These are phyloP conservation scores for Mellilla xanthometata DNA, from an alignment of 2,888 invertebrate genomes.

Conservation along the genomic window DNA sequence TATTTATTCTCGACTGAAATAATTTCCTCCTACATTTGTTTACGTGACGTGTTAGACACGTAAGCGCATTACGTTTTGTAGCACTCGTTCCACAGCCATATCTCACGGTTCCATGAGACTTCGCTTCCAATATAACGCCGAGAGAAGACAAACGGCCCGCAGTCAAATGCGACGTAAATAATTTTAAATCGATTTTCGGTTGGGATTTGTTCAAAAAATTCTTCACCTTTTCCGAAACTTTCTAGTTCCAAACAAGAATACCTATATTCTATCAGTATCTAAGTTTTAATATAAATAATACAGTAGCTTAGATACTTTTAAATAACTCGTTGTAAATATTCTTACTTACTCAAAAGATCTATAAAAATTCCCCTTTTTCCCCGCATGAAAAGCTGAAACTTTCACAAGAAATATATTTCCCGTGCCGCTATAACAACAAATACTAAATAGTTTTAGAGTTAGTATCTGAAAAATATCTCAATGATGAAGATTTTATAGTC, in stretches of 20 bases:
- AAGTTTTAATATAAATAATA: too few relatives aligned
- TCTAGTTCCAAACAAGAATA: too few relatives aligned
- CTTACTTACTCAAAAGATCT: conserved; percentile 40
- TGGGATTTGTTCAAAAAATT: conserved; percentile 20
- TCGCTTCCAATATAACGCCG: conserved; percentile 61
- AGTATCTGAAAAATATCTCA: too few relatives aligned
- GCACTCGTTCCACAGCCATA: conserved; percentile 55
- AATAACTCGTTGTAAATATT: conserved; percentile 31
- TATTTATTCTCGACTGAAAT: conserved; percentile 39
- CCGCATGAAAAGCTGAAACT: conserved; percentile 52
- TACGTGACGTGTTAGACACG: conserved; percentile 55
- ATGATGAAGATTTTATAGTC: too few relatives aligned
- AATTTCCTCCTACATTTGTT: conserved; percentile 59
- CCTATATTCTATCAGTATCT: too few relatives aligned
- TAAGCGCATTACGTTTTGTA: conserved; percentile 63
- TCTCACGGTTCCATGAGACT: conserved; percentile 57
- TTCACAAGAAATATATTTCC: conserved; percentile 47
- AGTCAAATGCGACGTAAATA: conserved; percentile 52
- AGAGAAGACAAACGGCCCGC: conserved; percentile 58
- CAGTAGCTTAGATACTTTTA: conserved; percentile 18
- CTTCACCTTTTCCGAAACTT: too few relatives aligned
- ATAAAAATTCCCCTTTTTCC: conserved; percentile 40
- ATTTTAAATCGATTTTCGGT: conserved; percentile 36
- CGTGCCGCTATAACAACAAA: too few relatives aligned
- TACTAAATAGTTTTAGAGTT: too few relatives aligned